Conservation (phyloP, 2,113 vertebrate species). For the Hydropotes inermis region DNA sequence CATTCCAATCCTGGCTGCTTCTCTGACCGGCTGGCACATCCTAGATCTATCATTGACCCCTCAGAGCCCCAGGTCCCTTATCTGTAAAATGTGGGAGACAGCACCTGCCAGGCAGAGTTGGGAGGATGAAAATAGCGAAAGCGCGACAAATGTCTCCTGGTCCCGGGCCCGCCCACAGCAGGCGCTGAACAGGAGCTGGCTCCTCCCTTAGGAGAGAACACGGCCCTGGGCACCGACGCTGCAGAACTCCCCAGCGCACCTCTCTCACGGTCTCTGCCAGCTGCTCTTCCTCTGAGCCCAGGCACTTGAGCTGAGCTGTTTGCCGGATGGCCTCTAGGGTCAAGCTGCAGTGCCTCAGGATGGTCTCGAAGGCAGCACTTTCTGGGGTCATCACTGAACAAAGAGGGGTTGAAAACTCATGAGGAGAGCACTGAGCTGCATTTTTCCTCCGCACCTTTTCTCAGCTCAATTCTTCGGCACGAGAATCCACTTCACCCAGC, state of each 20-base stretch:
- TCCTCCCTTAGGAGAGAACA: background rate
- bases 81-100: background rate
- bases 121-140: background rate
- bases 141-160: background rate
- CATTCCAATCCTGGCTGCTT: background rate
- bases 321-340: slow-evolving; percentile 74
- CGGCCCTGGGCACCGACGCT: background rate
- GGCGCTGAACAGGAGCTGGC: fast-evolving
- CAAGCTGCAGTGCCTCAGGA: slow-evolving; percentile 74
- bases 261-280: slow-evolving; percentile 72
- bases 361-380: slow-evolving; percentile 71
- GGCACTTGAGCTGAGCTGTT: background rate
- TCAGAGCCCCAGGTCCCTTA: background rate
- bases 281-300: slow-evolving; percentile 39
- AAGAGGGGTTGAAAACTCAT: background rate
- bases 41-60: background rate
- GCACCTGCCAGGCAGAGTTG: background rate
- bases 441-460: background rate
- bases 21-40: background rate
- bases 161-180: background rate
- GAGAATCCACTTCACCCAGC: background rate
- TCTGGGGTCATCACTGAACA: slow-evolving; percentile 75
- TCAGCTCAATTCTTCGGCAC: background rate
- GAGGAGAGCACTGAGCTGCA: background rate
- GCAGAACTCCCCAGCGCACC: slow-evolving; percentile 52